A percentile compares a stretch with the other conserved stretches of the same genome.
phyloP scores from a whole-genome alignment of 2,113 vertebrate species.

The Proteles cristata region DNA sequence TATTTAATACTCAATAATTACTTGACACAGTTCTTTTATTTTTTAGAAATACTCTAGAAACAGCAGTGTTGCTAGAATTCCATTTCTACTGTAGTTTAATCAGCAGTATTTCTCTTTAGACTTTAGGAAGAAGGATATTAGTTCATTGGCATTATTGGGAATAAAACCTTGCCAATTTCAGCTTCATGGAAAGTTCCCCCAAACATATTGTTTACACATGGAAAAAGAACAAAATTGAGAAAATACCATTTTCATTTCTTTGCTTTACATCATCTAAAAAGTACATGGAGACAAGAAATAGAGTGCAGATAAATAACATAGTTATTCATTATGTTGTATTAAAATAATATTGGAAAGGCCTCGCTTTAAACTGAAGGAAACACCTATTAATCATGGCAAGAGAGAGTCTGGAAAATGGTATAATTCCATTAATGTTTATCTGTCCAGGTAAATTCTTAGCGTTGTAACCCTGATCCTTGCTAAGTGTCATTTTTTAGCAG shows the following conservation, averaged over 20 bases:
- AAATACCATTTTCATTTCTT: constrained; percentile 27
- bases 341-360: constrained; percentile 6
- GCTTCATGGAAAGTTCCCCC: background rate
- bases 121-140: constrained; percentile 9
- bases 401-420: background rate
- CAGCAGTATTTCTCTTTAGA: background rate
- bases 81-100: background rate
- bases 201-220: constrained; percentile 16
- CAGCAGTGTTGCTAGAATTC: constrained; percentile 3
- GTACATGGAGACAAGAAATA: background rate
- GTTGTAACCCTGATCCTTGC: constrained; percentile 23
- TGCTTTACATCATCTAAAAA: constrained; percentile 1
- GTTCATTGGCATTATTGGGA: constrained; percentile 10
- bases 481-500: constrained; percentile 46
- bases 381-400: background rate
- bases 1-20: constrained; percentile 45
- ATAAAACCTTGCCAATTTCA: constrained; percentile 36
- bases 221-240: background rate
- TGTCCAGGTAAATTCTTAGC: constrained; percentile 33
- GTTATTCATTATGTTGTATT: constrained; percentile 14
- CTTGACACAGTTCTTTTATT: constrained; percentile 3
- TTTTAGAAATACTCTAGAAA: constrained; percentile 36
- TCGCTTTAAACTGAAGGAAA: constrained; percentile 45
- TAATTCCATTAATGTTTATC: background rate
- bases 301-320: background rate